Conservation (phyloP, 2,113 vertebrate species). For the Pelvicachromis taeniatus region DNA sequence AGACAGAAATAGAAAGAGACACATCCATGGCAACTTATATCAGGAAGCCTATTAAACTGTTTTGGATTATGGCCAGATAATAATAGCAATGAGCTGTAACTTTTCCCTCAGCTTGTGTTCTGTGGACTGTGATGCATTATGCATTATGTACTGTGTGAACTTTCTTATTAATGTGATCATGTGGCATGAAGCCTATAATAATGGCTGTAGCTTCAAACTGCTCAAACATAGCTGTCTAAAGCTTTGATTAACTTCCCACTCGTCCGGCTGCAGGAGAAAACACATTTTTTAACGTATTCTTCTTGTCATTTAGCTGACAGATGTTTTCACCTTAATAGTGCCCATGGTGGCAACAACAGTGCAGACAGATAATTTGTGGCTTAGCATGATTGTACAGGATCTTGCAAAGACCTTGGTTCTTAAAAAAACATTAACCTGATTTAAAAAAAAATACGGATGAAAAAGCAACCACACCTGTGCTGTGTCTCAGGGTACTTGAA, state of each 20-base stretch:
- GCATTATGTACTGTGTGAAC: slow-evolving; percentile 41
- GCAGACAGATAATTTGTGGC: background rate
- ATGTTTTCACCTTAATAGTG: background rate
- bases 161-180: slow-evolving; percentile 56
- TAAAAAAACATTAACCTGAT: background rate
- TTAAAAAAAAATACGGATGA: background rate
- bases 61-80: slow-evolving; percentile 55
- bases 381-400: background rate
- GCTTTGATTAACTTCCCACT: slow-evolving; percentile 48
- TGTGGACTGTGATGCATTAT: slow-evolving; percentile 45
- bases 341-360: background rate
- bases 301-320: background rate
- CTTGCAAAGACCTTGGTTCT: background rate
- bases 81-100: slow-evolving; percentile 46
- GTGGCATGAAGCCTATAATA: slow-evolving; percentile 57
- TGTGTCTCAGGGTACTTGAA: background rate
- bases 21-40: slow-evolving; percentile 24
- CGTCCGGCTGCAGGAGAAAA: background rate
- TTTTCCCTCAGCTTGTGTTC: slow-evolving; percentile 40
- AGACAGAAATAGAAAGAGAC: slow-evolving; percentile 8
- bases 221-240: slow-evolving; percentile 11
- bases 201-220: slow-evolving; percentile 16
- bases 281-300: background rate
- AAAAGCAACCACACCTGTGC: background rate
- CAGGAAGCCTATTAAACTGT: slow-evolving; percentile 43